Evolutionary conservation across 2,888 invertebrate genomes (phyloP), one percentile per base, ranked within the genome.

Genomic region (Torymus tubicola): DNA sequence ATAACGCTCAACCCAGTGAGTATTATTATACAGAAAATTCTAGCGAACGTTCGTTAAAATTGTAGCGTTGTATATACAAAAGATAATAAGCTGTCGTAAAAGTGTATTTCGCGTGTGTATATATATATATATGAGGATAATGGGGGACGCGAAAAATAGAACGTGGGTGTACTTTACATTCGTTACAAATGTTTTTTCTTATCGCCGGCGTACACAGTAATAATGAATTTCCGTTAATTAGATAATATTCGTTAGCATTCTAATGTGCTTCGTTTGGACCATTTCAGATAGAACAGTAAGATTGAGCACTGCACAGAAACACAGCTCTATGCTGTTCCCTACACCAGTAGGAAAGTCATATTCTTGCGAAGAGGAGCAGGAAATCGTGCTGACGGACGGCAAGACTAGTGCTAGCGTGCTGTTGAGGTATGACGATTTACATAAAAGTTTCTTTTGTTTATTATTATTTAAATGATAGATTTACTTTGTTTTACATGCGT

Each of bases 261-360:
- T 31, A 31, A 31, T 31, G 4, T 8, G 4, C 4, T 31, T 31
- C 5, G 31, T 31, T 31, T 31, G 3, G 31, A 31, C 31, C 1
- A 2, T 85, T 83, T 13, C 78, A 91, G 91, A 87, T 57, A 89
- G 88, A 82, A 89, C 94, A 92, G 8, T 94, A 92, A 85, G 94
- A 93, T 63, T 89, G 92, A 85, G 92, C 55, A 94, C 94, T 0
- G 93, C 93, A 0, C 87, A 92, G 0, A 91, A 93, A 58, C 92
- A 92, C 84, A 91, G 91, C 60, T 92, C 94, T 5, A 93, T 95
- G 90, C 91, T 96, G 82, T 96, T 96, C 87, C 95, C 96, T 0
- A 97, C 97, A 0, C 97, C 97, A 0, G 96, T 97, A 11, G 97
- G 97, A 18, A 96, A 96, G 88, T 96, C 97, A 0, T 97, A 94